These are phyloP conservation scores for Chelidonichthys spinosus DNA, from an alignment of 2,797 vertebrate species.

Conservation along the genomic window DNA sequence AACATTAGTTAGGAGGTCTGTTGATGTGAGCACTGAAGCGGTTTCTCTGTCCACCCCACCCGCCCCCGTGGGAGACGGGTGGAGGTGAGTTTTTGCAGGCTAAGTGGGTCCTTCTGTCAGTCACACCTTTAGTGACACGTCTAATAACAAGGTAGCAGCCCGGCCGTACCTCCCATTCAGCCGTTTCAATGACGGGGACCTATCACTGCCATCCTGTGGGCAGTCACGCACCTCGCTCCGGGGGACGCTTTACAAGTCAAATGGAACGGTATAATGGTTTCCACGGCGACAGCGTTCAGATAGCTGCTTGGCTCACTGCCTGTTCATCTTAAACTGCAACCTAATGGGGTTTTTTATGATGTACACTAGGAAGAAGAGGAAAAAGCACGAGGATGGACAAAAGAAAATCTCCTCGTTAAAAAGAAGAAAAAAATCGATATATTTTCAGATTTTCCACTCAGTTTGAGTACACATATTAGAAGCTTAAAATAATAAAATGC, in stretches of 20 bases:
- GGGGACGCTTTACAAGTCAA: conserved; percentile 66
- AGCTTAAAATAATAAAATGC: conserved; percentile 22
- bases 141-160: conserved; percentile 76
- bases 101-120: conserved; percentile 78
- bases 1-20: conserved; percentile 26
- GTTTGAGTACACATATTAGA: conserved; percentile 13
- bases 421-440: neutral
- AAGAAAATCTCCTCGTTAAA: conserved; percentile 19
- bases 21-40: conserved; percentile 48
- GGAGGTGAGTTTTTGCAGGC: conserved; percentile 67
- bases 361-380: conserved; percentile 24
- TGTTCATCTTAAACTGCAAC: conserved; percentile 46
- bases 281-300: conserved; percentile 59
- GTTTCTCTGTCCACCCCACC: conserved; percentile 6
- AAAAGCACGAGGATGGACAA: conserved; percentile 11
- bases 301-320: conserved; percentile 53
- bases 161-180: conserved; percentile 73
- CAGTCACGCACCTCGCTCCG: conserved; percentile 61
- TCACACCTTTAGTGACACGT: conserved; percentile 68
- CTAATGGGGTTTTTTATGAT: conserved; percentile 25
- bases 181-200: conserved; percentile 66
- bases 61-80: conserved; percentile 40
- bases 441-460: conserved; percentile 22
- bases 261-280: conserved; percentile 71
- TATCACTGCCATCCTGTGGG: conserved; percentile 65